phyloP scores from a whole-genome alignment of 1,140 invertebrate genomes.

The Trialeurodes vaporariorum region DNA sequence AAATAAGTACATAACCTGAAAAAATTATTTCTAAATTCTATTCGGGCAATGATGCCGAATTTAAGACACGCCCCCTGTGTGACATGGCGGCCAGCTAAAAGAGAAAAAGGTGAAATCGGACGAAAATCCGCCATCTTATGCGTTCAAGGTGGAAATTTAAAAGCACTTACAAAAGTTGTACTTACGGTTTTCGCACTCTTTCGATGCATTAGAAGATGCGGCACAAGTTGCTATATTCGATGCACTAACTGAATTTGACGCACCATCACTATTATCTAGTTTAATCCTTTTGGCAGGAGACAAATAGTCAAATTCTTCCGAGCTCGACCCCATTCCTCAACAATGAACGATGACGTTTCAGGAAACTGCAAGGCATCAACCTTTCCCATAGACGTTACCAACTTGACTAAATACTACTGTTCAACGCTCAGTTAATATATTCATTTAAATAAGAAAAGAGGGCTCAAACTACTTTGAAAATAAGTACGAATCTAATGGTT shows the following conservation, averaged over 20 bases:
- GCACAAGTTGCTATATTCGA: background rate
- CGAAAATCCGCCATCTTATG: constrained; percentile 11
- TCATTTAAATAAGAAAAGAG: too few species aligned
- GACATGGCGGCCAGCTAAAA: background rate
- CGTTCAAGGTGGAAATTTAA: constrained; percentile 4
- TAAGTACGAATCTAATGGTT: too few species aligned
- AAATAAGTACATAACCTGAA: too few species aligned
- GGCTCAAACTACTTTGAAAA: too few species aligned
- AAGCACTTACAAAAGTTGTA: background rate
- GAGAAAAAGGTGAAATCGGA: constrained; percentile 3
- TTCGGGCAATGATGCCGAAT: too few species aligned
- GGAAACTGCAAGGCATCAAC: background rate
- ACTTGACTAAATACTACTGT: too few species aligned
- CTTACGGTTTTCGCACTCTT: background rate
- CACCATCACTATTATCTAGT: constrained; percentile 11
- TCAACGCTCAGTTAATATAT: too few species aligned
- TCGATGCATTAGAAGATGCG: background rate
- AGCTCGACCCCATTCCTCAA: constrained; percentile 10
- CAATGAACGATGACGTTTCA: background rate
- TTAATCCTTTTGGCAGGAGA: constrained; percentile 12
- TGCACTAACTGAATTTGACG: background rate
- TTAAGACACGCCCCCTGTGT: background rate
- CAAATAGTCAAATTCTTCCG: constrained; percentile 10
- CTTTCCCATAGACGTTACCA: background rate
- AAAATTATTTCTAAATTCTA: too few species aligned